Conservation (phyloP, 2,888 invertebrate genomes). For the Brenthis daphne region DNA sequence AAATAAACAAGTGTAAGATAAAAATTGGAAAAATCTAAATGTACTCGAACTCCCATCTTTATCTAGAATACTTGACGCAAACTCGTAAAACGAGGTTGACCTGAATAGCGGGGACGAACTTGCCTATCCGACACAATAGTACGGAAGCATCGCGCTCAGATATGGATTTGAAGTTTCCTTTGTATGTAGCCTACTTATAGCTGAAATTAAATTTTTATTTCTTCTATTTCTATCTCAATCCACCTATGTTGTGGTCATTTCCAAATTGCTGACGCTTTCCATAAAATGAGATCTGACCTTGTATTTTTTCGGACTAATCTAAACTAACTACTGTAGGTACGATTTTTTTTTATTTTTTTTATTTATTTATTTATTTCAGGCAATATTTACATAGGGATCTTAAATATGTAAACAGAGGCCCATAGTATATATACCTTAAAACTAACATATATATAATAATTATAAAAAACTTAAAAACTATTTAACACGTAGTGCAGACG, state of each 20-base stretch:
- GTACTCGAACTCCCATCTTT: constrained; percentile 23
- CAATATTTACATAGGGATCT: too few relatives aligned
- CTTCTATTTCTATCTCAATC: neutral
- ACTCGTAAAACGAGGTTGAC: constrained; percentile 38
- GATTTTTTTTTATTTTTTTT: too few relatives aligned
- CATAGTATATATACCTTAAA: too few relatives aligned
- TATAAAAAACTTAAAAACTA: too few relatives aligned
- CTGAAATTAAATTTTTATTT: constrained; percentile 33
- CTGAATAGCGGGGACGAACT: constrained; percentile 34
- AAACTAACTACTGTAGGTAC: too few relatives aligned
- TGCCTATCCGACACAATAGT: constrained; percentile 35
- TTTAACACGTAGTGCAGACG: too few relatives aligned
- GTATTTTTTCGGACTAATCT: too few relatives aligned
- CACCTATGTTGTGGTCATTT: neutral
- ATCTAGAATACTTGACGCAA: constrained; percentile 34
- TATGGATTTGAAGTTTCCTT: constrained; percentile 37
- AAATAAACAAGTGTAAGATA: constrained; percentile 14
- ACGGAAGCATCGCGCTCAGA: constrained; percentile 33
- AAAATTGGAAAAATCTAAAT: constrained; percentile 27
- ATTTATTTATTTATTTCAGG: too few relatives aligned
- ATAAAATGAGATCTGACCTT: neutral
- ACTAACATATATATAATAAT: too few relatives aligned
- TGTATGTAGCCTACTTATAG: constrained; percentile 34
- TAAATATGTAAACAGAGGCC: too few relatives aligned
- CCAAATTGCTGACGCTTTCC: neutral